A percentile compares a stretch with the other conserved stretches of the same genome.
phyloP scores from a whole-genome alignment of 1,140 invertebrate species.

The Bilobella aurantiaca region DNA sequence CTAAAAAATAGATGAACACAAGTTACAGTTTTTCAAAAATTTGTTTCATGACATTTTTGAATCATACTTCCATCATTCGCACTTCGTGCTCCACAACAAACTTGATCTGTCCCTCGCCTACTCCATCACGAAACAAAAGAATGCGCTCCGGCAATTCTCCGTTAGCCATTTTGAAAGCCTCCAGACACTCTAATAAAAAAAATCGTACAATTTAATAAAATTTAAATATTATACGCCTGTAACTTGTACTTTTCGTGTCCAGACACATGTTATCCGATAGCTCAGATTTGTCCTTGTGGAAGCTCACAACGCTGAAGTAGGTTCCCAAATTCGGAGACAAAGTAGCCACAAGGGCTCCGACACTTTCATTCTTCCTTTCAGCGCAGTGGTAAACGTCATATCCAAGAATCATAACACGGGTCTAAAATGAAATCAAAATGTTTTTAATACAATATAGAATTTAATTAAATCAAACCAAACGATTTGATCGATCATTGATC shows the following conservation, averaged over 20 bases:
- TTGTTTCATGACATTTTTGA: conserved; percentile 5
- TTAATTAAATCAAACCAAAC: not conserved
- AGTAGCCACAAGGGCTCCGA: conserved; percentile 70
- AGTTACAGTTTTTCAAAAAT: conserved; percentile 4
- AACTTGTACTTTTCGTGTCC: conserved; percentile 46
- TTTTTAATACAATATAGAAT: not conserved
- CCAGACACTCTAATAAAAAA: conserved; percentile 35
- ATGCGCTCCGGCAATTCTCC: conserved; percentile 20
- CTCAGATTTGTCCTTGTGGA: conserved; percentile 63
- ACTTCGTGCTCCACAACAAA: conserved; percentile 58
- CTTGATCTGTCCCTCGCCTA: conserved; percentile 31
- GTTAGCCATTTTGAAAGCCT: conserved; percentile 33
- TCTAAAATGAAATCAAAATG: conserved; percentile 32
- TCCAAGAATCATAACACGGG: conserved; percentile 40
- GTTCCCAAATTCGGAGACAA: conserved; percentile 59
- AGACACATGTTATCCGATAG: conserved; percentile 53
- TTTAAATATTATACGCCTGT: not conserved
- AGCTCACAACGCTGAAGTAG: conserved; percentile 63
- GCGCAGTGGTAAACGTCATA: conserved; percentile 41
- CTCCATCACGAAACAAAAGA: conserved; percentile 30
- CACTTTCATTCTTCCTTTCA: conserved; percentile 43
- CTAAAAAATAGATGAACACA: conserved; percentile 17
- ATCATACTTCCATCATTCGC: conserved; percentile 19
- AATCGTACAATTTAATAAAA: conserved; percentile 1
- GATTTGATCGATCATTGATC: too few relatives aligned